Base-by-base conservation (phyloP, 2,797 vertebrate genomes). In the Nannoperca australis region DNA sequence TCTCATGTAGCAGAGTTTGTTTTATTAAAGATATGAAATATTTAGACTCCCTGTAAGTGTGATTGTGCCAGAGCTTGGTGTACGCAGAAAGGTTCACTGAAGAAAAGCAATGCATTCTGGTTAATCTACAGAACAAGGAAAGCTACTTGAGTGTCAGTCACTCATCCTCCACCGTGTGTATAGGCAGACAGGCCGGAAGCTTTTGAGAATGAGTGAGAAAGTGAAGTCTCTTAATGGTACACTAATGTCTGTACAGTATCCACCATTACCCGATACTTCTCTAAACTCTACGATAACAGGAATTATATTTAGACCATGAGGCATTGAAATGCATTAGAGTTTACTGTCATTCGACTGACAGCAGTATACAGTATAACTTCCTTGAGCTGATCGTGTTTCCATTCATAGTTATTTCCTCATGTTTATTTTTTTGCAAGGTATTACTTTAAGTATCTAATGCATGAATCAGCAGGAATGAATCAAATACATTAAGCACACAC, bases 11-110 rank as follows among this genome's bases (percentile, higher is more conserved):
- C 65, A 69, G 65, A 58, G 67, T 73, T 76, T 66, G 62, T 83
- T 87, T 86, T 82, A 73, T 81, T 71, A 71, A 84, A 82, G 69
- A 58, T 47, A 70, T 84, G 59, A 84, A 85, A 88, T 81, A 87
- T 86, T 86, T 70, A 86, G 66, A 70, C 42, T 68, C 44, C 6
- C 59, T 75, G 54, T 62, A 24, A 55, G 56, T 56, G 58, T 49
- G 76, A 78, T 45, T 64, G 67, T 72, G 60, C 79, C 78, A 70
- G 59, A 86, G 78, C 34, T 68, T 10, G 34, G 65, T 30, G 36
- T 6, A 34, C 45, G 45, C 18, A 36, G 34, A 59, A 50, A 63
- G 8, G 27, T 45, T 69, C 45, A 42, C 53, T 13, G 30, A 51
- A 38, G 66, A 70, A 69, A 55, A 40, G 51, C 24, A 60, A 53